Evolutionary conservation across 2,888 invertebrate species (phyloP).

Genomic region (Chymomyza procnemis): DNA sequence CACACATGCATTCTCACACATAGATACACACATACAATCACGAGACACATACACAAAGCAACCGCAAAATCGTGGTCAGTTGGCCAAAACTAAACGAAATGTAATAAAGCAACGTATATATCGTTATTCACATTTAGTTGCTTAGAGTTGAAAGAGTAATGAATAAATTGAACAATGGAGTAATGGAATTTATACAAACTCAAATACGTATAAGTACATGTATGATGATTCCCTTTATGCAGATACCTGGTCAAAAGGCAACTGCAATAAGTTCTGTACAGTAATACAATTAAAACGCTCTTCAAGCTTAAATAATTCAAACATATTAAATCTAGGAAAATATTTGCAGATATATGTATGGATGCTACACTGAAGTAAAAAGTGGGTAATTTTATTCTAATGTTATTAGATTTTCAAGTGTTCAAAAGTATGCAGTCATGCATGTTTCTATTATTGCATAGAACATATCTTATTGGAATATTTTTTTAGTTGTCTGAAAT

Average conservation of each 20-base stretch:
- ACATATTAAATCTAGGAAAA: too few species aligned
- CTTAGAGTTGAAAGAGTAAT: not conserved
- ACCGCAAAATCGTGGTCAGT: conserved; percentile 70
- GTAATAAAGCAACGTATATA: conserved; percentile 70
- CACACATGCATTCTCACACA: not conserved
- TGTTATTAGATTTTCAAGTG: too few species aligned
- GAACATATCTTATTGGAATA: too few species aligned
- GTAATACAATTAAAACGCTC: too few species aligned
- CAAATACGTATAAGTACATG: too few species aligned
- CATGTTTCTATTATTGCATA: too few species aligned
- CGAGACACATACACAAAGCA: conserved; percentile 43
- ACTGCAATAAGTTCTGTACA: not conserved
- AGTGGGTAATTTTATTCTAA: too few species aligned
- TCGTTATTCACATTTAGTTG: conserved; percentile 27
- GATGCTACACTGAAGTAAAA: too few species aligned
- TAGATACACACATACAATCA: conserved; percentile 4
- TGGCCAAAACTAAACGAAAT: conserved; percentile 72
- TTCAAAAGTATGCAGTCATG: too few species aligned
- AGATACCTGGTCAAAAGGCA: conserved; percentile 1
- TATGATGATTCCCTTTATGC: not conserved
- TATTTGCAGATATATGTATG: too few species aligned
- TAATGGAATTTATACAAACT: not conserved
- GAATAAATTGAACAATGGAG: not conserved
- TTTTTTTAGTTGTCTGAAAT: too few species aligned
- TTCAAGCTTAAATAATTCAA: too few species aligned